Conservation (phyloP, 2,797 vertebrate genomes). For the Emys orbicularis region DNA sequence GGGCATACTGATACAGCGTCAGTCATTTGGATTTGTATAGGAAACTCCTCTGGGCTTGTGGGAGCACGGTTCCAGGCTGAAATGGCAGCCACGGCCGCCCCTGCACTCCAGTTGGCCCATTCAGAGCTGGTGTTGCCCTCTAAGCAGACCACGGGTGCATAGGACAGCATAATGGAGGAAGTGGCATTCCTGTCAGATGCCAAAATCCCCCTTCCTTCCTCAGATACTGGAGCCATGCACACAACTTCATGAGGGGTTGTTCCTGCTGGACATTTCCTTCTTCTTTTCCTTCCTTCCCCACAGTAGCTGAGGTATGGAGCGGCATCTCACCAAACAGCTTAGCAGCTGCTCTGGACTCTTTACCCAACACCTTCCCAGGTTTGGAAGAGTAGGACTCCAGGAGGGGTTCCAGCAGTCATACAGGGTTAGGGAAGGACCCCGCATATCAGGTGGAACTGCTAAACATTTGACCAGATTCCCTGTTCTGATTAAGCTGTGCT, state of each 20-base stretch:
- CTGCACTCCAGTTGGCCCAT: fast-evolving
- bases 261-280: background rate
- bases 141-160: background rate
- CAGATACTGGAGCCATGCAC: background rate
- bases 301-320: background rate
- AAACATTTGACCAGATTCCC: background rate
- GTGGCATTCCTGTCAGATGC: fast-evolving
- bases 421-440: background rate
- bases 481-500: background rate
- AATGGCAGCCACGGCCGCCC: fast-evolving
- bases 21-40: background rate
- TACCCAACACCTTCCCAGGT: fast-evolving
- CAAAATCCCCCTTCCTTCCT: background rate
- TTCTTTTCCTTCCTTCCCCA: background rate
- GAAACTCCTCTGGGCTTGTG: background rate
- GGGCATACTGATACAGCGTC: fast-evolving
- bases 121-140: background rate
- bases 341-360: fast-evolving
- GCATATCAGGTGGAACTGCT: background rate
- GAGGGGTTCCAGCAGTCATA: fast-evolving
- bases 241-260: background rate
- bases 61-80: fast-evolving
- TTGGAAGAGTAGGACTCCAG: background rate
- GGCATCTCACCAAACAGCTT: background rate
- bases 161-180: background rate